Evolutionary conservation across 2,888 invertebrate species (phyloP).

Genomic region (Zele albiditarsus): DNA sequence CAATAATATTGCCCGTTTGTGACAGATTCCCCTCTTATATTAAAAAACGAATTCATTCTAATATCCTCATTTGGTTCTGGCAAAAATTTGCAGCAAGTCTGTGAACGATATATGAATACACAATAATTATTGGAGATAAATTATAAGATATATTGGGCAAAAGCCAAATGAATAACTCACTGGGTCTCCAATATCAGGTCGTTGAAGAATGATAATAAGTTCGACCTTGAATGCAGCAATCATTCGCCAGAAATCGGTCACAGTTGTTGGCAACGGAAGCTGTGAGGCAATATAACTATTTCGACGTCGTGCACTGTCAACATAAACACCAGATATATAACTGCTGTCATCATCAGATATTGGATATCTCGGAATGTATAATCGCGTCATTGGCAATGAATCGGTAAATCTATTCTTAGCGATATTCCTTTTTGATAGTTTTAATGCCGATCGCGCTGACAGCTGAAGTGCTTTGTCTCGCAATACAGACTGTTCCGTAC

Average conservation of each 20-base stretch:
- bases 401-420: constrained; percentile 70
- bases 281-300: constrained; percentile 73
- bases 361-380: constrained; percentile 69
- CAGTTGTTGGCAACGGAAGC: constrained; percentile 71
- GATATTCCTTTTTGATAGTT: constrained; percentile 55
- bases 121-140: too few relatives aligned
- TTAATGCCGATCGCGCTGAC: constrained; percentile 35
- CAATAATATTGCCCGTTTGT: constrained; percentile 49
- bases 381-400: constrained; percentile 66
- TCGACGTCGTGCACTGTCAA: constrained; percentile 68
- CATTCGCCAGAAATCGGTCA: constrained; percentile 74
- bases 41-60: constrained; percentile 58
- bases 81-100: constrained; percentile 62
- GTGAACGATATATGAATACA: constrained; percentile 29
- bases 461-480: constrained; percentile 70
- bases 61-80: constrained; percentile 53
- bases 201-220: constrained; percentile 71
- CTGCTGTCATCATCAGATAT: constrained; percentile 67
- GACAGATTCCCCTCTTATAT: constrained; percentile 49
- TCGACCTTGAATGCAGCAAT: constrained; percentile 68
- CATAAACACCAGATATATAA: constrained; percentile 73
- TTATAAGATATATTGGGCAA: too few relatives aligned
- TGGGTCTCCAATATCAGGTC: constrained; percentile 64
- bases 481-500: constrained; percentile 68
- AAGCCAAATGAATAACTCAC: constrained; percentile 55